Conservation (phyloP, 2,888 invertebrate genomes). For the Dione vanillae region DNA sequence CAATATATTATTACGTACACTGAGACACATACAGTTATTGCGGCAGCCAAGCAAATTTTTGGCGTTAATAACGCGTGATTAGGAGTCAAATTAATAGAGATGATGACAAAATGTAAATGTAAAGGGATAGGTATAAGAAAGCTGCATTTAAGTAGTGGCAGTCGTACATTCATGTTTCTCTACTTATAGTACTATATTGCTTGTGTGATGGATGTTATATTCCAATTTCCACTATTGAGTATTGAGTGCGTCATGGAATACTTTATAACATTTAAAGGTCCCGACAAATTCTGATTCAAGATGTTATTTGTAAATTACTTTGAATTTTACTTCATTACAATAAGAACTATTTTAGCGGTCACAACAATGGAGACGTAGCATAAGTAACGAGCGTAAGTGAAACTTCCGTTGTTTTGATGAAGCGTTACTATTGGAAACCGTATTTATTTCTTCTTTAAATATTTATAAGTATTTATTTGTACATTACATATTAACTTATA, state of each 20-base stretch:
- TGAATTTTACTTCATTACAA: conserved; percentile 34
- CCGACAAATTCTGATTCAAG: conserved; percentile 43
- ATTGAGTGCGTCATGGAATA: conserved; percentile 3
- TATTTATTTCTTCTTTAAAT: background rate
- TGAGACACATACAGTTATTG: too few species aligned
- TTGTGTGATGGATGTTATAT: background rate
- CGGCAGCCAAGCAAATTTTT: too few species aligned
- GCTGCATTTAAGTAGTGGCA: too few species aligned
- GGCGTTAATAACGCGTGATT: too few species aligned
- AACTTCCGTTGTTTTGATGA: conserved; percentile 40
- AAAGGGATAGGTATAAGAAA: too few species aligned
- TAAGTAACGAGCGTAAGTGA: conserved; percentile 43
- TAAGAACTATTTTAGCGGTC: conserved; percentile 32
- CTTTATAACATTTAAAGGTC: conserved; percentile 14
- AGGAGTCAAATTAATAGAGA: too few species aligned
- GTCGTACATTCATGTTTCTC: too few species aligned
- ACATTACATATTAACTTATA: too few species aligned
- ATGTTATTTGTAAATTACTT: conserved; percentile 37
- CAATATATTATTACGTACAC: too few species aligned
- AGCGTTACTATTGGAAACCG: conserved; percentile 40
- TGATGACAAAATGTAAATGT: too few species aligned
- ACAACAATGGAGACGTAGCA: background rate
- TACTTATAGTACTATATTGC: too few species aligned
- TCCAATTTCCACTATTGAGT: background rate
- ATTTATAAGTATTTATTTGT: background rate